Base-by-base conservation (phyloP, 1,140 invertebrate species). In the Globodera rostochiensis region DNA sequence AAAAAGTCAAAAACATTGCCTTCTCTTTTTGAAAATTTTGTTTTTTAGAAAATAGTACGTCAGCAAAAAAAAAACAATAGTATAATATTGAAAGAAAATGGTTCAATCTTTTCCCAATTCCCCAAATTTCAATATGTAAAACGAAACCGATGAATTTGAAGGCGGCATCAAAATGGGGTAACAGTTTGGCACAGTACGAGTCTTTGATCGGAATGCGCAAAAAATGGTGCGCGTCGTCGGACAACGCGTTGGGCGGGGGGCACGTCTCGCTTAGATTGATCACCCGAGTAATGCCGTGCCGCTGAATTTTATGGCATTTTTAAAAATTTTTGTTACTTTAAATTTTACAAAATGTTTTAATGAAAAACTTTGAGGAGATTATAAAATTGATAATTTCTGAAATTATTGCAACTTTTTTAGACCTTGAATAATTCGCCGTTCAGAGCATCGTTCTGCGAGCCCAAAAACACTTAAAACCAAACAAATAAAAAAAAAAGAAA, bases 151-250 rank as follows among this genome's bases (percentile, higher is more conserved):
- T 88, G 90, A 93, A 93, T 84, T 93, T 91, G 88, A 92, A 93
- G 81, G 93, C 92, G 86, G 91, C 89, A 57, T 91, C 87, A 86
- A 93, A 93, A 86, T 92, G 91, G 53, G 92, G 92, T 73, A 92
- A 83, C 50, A 93, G 87, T 85, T 93, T 92, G 80, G 93, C 93
- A 85, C 73, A 53, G 74, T 85, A 92, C 84, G 91, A 92, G 89
- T 93, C 93, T 83, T 92, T 92, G 77, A 93, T 92, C 75, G 93
- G 91, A 88, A 93, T 92, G 84, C 93, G 91, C 84, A 92, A 84
- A 86, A 93, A 93, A 88, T 93, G 91, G 66, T 91, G 89, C 57
- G 92, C 92, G 73, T 89, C 87, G 66, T 89, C 74, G 80, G 90
- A 87, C 79, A 93, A 90, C 85, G 91, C 92, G 21, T 92, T 90